Evolutionary conservation across 2,888 invertebrate genomes (phyloP).

Genomic region (Anarsia innoxiella): DNA sequence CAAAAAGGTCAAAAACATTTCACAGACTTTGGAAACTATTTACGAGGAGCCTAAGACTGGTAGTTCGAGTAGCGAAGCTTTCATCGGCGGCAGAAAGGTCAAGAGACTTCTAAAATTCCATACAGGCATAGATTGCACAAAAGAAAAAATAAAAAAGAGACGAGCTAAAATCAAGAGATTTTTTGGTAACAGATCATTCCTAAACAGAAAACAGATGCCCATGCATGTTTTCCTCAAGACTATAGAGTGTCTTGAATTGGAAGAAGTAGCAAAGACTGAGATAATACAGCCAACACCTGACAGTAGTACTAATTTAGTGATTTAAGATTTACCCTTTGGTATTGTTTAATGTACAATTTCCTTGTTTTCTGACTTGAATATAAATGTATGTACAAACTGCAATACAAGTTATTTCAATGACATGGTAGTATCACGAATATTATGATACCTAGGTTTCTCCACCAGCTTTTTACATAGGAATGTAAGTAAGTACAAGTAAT

Average conservation of each 20-base stretch:
- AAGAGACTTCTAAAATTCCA: slow-evolving; percentile 76
- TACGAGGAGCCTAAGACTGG: slow-evolving; percentile 76
- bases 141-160: slow-evolving; percentile 75
- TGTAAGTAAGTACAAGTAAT: no score
- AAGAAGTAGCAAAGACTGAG: slow-evolving; percentile 53
- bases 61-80: slow-evolving; percentile 47
- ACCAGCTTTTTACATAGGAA: no score
- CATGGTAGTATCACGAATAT: no score
- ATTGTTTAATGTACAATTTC: no score
- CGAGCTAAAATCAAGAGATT: slow-evolving; percentile 74
- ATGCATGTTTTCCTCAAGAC: slow-evolving; percentile 75
- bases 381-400: no score
- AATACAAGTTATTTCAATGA: no score
- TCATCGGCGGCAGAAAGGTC: slow-evolving; percentile 71
- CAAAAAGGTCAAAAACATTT: slow-evolving; percentile 66
- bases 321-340: slow-evolving; percentile 31
- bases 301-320: no score
- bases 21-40: slow-evolving; percentile 77
- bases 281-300: slow-evolving; percentile 31
- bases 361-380: no score
- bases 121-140: slow-evolving; percentile 60
- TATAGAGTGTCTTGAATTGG: slow-evolving; percentile 67
- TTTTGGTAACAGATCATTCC: slow-evolving; percentile 65
- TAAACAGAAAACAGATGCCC: slow-evolving; percentile 68
- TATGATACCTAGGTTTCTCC: no score